Evolutionary conservation across 1,140 invertebrate species (phyloP).

Genomic region (Trichomalopsis sarcophagae): DNA sequence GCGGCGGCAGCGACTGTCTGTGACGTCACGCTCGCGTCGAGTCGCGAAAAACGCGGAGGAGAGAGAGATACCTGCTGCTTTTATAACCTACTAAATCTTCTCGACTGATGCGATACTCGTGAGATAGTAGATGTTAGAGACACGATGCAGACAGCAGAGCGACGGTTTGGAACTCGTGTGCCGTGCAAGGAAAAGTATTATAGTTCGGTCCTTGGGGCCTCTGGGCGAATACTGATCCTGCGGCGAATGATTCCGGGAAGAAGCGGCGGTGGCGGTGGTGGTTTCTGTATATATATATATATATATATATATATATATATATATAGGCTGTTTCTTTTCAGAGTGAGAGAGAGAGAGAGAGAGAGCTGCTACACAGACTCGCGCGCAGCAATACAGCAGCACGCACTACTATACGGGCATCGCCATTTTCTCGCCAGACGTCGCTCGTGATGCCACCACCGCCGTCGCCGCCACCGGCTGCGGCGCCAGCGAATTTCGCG

Average conservation of each 20-base stretch:
- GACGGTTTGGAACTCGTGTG: too few relatives aligned
- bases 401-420: constrained; percentile 52
- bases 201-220: too few relatives aligned
- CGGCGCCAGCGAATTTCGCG: background rate
- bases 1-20: constrained; percentile 49
- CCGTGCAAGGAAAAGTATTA: too few relatives aligned
- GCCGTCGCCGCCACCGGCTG: background rate
- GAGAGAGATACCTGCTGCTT: background rate
- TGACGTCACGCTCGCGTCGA: constrained; percentile 65
- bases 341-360: background rate
- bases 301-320: background rate
- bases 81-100: background rate
- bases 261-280: background rate
- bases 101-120: background rate
- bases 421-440: constrained; percentile 59
- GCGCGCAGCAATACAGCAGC: background rate
- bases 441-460: constrained; percentile 9
- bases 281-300: background rate
- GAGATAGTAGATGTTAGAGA: too few relatives aligned
- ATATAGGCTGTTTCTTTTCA: background rate
- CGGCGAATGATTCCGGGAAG: constrained; percentile 13
- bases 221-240: background rate
- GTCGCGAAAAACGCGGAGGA: background rate
- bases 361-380: background rate
- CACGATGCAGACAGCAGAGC: too few relatives aligned